phyloP scores from a whole-genome alignment of 1,140 invertebrate genomes.

The Tetranychus cinnabarinus region DNA sequence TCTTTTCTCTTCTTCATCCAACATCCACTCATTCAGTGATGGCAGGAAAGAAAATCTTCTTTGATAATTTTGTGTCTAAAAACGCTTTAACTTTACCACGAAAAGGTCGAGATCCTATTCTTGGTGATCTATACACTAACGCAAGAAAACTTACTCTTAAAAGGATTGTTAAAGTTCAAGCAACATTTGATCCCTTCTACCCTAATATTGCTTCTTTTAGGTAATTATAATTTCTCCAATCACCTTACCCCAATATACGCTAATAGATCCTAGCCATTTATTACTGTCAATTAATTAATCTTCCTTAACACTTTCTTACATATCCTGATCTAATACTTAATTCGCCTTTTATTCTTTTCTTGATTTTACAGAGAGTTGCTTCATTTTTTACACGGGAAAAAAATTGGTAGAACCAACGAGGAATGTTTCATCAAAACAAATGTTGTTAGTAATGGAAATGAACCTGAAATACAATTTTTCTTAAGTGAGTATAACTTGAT shows the following conservation, averaged over 20 bases:
- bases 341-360: no score
- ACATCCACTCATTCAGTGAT: background rate
- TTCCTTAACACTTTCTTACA: no score
- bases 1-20: no score
- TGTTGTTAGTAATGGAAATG: slow-evolving; percentile 46
- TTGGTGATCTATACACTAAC: background rate
- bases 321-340: no score
- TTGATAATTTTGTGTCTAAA: background rate
- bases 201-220: slow-evolving; percentile 37
- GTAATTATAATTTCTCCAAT: slow-evolving; percentile 30
- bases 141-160: slow-evolving; percentile 25
- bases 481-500: slow-evolving; percentile 26
- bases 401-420: slow-evolving; percentile 40
- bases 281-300: no score
- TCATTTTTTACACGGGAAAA: slow-evolving; percentile 34
- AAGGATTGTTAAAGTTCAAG: slow-evolving; percentile 45
- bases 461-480: slow-evolving; percentile 36
- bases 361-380: slow-evolving; percentile 16
- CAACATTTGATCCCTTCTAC: slow-evolving; percentile 60
- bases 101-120: background rate
- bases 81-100: background rate
- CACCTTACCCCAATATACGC: slow-evolving; percentile 32
- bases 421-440: slow-evolving; percentile 46
- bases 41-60: background rate
- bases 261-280: no score